A percentile compares a stretch with the other conserved stretches of the same genome.
Conservation (phyloP, 1,140 invertebrate genomes). For the Gonioctena quinquepunctata region DNA sequence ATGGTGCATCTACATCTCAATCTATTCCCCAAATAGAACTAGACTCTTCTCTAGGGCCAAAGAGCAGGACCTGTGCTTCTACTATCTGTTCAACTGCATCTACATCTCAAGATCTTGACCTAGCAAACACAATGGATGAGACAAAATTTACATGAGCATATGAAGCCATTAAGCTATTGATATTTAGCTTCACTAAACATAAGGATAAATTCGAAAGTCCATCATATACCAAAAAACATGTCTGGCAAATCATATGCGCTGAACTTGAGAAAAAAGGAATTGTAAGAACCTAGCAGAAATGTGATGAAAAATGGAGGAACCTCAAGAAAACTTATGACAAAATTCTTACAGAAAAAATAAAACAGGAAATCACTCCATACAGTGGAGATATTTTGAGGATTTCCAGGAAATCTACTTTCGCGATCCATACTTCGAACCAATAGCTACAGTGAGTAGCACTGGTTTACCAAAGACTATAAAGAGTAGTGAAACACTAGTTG, state of each 20-base stretch:
- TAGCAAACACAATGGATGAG: neutral
- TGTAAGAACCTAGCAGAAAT: neutral
- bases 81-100: neutral
- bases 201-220: neutral
- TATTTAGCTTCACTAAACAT: neutral
- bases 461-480: neutral
- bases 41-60: neutral
- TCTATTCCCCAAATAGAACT: neutral
- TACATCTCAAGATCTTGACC: neutral
- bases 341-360: constrained; percentile 12
- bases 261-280: neutral
- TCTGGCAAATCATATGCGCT: neutral
- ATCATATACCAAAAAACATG: constrained; percentile 1
- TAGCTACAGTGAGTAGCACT: constrained; percentile 7
- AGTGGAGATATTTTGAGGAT: constrained; percentile 1
- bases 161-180: neutral
- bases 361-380: constrained; percentile 6
- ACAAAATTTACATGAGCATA: neutral
- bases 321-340: constrained; percentile 13
- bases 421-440: neutral
- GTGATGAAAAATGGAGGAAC: constrained; percentile 12
- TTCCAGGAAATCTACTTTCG: constrained; percentile 11
- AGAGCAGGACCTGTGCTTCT: neutral
- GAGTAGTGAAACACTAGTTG: neutral
- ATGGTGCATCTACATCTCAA: too few relatives aligned